Conservation (phyloP, 2,113 vertebrate genomes). For the Platysteira castanea region DNA sequence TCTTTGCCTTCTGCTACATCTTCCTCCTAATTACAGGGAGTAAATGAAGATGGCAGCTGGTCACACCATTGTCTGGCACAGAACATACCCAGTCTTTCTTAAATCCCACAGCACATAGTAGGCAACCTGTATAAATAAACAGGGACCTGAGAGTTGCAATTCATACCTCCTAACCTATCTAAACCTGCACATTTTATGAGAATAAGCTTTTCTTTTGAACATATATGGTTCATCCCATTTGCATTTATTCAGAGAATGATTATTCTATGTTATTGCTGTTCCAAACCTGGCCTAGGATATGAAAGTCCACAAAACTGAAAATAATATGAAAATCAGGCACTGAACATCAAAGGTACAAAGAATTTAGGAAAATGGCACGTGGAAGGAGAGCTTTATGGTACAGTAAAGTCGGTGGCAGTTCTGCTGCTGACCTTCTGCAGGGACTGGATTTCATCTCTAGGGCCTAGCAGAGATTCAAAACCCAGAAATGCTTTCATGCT, state of each 20-base stretch:
- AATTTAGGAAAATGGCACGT: not conserved
- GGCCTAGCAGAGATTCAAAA: not conserved
- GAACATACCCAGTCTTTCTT: not conserved
- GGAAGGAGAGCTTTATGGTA: not conserved
- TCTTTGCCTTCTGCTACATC: not conserved
- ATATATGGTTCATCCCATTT: not conserved
- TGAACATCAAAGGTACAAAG: not conserved
- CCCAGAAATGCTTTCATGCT: not conserved
- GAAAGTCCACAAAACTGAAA: not conserved
- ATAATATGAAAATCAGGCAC: not conserved
- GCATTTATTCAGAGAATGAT: not conserved
- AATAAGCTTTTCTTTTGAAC: not conserved
- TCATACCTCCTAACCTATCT: not conserved
- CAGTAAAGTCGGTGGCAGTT: not conserved
- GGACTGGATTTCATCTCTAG: not conserved
- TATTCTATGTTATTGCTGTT: not conserved
- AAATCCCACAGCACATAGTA: not conserved
- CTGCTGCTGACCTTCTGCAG: not conserved
- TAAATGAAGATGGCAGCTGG: not conserved
- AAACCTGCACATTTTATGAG: not conserved
- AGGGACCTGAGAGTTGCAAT: not conserved
- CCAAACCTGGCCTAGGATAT: not conserved
- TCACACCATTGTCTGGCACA: not conserved
- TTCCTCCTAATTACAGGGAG: not conserved
- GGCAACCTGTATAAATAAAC: not conserved